Base-by-base conservation (phyloP, 2,113 vertebrate genomes). In the Morphnarchus princeps region DNA sequence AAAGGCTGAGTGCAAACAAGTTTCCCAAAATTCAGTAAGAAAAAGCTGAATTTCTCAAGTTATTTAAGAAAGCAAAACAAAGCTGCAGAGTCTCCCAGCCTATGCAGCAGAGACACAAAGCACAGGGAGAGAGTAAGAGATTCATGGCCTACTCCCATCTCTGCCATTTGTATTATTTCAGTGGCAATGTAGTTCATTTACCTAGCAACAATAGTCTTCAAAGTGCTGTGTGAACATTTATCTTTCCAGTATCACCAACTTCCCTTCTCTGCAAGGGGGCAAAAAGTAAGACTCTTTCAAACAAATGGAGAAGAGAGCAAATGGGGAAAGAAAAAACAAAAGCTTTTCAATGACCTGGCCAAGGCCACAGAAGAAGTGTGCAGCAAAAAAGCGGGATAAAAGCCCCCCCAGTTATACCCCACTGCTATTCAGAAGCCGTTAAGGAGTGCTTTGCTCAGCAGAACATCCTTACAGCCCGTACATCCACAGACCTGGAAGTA, bases 221-320 rank as follows among this genome's bases (percentile, higher is more conserved):
- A 63, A 93, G n/a, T 88, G 66, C 74, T 95, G 69, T 22, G 32
- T 18, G 87, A 93, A 85, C 58, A 50, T 50, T 69, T 72, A 22
- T 58, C 61, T 57, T 79, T 54, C 36, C 70, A 49, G 16, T 10
- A 43, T 11, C 55, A 54, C 32, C 22, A 28, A 29, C 52, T 58
- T 15, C 28, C 18, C 16, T 85, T 80, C 42, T 79, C 89, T 89
- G 34, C 69, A 84, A 63, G 5, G 13, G 11, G 10, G 26, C 49
- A 72, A 89, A 74, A 82, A 52, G 19, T 45, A 84, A 82, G 40
- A 67, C 12, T 13, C 49, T 77, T 65, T 25, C 50, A 54, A 91
- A 69, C 9, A 82, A 80, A 80, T 8, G 11, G 25, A 43, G 52
- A 54, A 91, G 76, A 84, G 22, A 79, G 38, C 18, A 88, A 84